These are phyloP conservation scores for Lamellibrachia luymesi DNA, from an alignment of 1,140 invertebrate genomes.

Conservation along the genomic window DNA sequence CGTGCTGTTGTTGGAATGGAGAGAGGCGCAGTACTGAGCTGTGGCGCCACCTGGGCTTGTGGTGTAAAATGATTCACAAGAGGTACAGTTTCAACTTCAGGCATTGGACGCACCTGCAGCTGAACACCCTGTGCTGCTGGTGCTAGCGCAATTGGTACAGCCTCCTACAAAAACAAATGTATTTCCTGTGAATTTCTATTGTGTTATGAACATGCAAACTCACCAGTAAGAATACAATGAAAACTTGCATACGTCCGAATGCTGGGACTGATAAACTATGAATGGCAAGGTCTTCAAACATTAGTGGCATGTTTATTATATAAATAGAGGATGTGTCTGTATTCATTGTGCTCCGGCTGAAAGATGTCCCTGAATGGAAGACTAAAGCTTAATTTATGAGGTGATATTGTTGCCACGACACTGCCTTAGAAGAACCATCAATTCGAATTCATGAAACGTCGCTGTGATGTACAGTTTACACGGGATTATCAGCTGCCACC, in stretches of 20 bases:
- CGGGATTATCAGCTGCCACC: background rate
- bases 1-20: background rate
- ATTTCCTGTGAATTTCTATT: background rate
- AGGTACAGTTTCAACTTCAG: background rate
- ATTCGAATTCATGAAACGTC: background rate
- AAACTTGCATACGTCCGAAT: no score
- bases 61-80: background rate
- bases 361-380: background rate
- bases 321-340: no score
- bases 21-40: constrained; percentile 5
- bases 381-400: background rate
- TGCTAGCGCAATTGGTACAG: background rate
- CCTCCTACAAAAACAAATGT: background rate
- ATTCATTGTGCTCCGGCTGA: no score
- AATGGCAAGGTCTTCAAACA: no score
- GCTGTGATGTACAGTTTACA: background rate
- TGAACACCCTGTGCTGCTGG: background rate
- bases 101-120: background rate
- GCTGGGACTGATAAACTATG: no score
- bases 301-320: no score
- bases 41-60: background rate
- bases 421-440: background rate
- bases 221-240: background rate
- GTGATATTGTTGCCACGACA: background rate
- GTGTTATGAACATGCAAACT: background rate